phyloP scores from a whole-genome alignment of 2,113 vertebrate genomes.

The Neomonachus schauinslandi region DNA sequence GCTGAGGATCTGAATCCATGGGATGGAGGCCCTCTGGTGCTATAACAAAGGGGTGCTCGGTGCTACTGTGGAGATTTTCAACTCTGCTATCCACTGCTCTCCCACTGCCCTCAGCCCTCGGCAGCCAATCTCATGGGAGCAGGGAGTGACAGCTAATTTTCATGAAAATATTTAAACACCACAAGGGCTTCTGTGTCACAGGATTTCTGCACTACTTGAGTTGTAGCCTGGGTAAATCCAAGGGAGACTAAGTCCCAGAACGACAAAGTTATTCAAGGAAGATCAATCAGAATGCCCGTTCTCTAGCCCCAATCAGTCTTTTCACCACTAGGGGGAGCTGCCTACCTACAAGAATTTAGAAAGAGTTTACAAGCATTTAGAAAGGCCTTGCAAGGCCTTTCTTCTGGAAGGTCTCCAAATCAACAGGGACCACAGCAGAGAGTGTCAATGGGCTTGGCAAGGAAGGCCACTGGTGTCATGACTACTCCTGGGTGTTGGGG shows the following conservation, averaged over 20 bases:
- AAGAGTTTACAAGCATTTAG: neutral
- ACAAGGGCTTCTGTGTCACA: neutral
- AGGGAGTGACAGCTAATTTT: neutral
- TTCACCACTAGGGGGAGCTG: constrained; percentile 77
- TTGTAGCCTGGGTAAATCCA: neutral
- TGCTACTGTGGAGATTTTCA: neutral
- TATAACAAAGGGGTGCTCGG: neutral
- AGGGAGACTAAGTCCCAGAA: neutral
- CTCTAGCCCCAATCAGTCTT: neutral
- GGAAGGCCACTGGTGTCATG: neutral
- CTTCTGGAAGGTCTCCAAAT: constrained; percentile 67
- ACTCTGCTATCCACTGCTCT: neutral
- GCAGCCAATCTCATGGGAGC: neutral
- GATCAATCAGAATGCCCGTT: neutral
- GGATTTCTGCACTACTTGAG: neutral
- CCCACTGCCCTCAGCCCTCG: neutral
- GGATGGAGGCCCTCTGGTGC: neutral
- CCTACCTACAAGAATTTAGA: constrained; percentile 36
- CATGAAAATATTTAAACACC: neutral
- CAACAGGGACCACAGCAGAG: constrained; percentile 54
- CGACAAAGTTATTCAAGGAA: neutral
- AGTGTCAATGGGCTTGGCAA: neutral
- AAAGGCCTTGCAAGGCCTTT: neutral
- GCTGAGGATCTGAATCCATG: neutral
- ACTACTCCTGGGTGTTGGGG: neutral